These are phyloP conservation scores for Corythaeola cristata DNA, from an alignment of 2,113 vertebrate species.

Conservation along the genomic window DNA sequence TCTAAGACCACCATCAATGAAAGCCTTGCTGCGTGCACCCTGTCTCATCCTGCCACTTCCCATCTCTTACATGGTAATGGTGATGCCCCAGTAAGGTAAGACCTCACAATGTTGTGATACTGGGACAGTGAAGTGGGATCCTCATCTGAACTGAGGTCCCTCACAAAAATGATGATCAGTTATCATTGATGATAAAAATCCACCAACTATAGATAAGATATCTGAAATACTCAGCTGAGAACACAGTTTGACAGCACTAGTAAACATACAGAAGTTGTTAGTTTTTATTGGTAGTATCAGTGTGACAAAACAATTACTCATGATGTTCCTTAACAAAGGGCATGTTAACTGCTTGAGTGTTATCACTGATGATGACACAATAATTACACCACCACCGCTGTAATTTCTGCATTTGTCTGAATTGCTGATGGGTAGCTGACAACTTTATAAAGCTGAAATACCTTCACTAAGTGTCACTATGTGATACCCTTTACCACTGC, in stretches of 20 bases:
- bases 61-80: neutral
- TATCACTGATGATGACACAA: neutral
- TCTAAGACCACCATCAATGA: neutral
- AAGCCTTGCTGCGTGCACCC: neutral
- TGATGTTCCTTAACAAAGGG: neutral
- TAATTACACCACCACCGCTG: neutral
- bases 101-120: neutral
- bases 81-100: neutral
- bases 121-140: neutral
- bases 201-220: neutral
- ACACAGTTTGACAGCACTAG: neutral
- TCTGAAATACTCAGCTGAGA: neutral
- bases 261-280: neutral
- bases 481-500: neutral
- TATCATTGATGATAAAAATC: neutral
- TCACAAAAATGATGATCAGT: neutral
- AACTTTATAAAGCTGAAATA: neutral
- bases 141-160: neutral
- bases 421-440: neutral
- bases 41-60: neutral
- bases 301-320: neutral
- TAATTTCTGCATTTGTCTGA: neutral
- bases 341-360: neutral
- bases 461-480: neutral
- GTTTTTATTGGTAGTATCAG: neutral